Evolutionary conservation across 2,888 invertebrate genomes (phyloP).

Genomic region (Lithophane ornitopus): DNA sequence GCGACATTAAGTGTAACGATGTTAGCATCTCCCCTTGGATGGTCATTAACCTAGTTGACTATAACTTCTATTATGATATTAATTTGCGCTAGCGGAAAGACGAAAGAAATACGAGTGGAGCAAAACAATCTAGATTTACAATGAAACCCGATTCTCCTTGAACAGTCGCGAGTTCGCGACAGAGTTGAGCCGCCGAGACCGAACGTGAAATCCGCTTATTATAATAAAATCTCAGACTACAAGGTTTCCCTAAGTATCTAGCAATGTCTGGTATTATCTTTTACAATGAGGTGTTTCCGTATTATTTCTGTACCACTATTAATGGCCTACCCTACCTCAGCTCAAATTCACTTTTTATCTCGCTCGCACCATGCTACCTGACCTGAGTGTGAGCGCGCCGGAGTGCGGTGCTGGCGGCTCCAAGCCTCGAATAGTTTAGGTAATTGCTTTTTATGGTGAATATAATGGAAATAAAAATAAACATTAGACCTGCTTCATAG

Average conservation of each 20-base stretch:
- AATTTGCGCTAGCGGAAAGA: constrained; percentile 66
- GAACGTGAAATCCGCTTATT: constrained; percentile 84
- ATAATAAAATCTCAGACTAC: constrained; percentile 79
- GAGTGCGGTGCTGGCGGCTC: no score
- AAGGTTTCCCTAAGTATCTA: constrained; percentile 75
- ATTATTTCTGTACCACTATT: constrained; percentile 18
- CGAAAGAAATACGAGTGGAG: constrained; percentile 79
- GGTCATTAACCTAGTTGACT: constrained; percentile 48
- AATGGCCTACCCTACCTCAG: no score
- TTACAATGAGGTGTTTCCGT: constrained; percentile 17
- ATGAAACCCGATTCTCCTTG: constrained; percentile 83
- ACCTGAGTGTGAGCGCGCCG: no score
- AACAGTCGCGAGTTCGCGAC: constrained; percentile 72
- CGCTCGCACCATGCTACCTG: no score
- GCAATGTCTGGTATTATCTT: constrained; percentile 34
- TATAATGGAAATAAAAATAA: no score
- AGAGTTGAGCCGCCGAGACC: constrained; percentile 65
- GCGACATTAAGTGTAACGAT: constrained; percentile 37
- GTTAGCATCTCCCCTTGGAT: constrained; percentile 39
- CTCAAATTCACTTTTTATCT: no score
- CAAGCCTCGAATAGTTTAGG: no score
- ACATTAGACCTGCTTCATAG: no score
- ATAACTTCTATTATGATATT: constrained; percentile 55
- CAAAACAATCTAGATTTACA: constrained; percentile 85
- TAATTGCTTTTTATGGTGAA: no score